Conservation (phyloP, 2,113 vertebrate species). For the Solea solea region DNA sequence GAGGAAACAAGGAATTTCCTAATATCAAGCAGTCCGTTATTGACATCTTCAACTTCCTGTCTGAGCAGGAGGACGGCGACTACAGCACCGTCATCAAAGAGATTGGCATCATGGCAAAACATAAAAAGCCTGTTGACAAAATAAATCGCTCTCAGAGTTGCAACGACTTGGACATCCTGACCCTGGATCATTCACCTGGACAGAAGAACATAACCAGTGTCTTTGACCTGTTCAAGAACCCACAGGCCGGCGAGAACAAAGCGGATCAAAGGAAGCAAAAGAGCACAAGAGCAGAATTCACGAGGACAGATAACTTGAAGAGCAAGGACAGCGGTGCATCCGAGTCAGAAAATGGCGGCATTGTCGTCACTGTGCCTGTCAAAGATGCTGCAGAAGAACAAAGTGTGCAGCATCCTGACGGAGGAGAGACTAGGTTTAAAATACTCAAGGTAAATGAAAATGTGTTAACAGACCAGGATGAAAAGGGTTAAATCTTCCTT, state of each 20-base stretch:
- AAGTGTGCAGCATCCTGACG: conserved; percentile 22
- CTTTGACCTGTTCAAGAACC: conserved; percentile 80
- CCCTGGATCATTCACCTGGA: conserved; percentile 72
- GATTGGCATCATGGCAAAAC: conserved; percentile 83
- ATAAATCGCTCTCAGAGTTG: conserved; percentile 83
- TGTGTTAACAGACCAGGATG: conserved; percentile 28
- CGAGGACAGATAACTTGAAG: conserved; percentile 38
- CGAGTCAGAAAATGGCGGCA: conserved; percentile 77
- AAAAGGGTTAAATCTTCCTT: conserved; percentile 46
- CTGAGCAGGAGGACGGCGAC: conserved; percentile 87
- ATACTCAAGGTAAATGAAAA: conserved; percentile 65
- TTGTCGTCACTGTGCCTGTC: conserved; percentile 19
- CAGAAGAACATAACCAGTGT: conserved; percentile 74
- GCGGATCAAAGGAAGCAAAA: conserved; percentile 48
- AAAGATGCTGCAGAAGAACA: conserved; percentile 15
- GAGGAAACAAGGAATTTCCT: conserved; percentile 19
- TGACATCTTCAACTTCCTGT: conserved; percentile 94
- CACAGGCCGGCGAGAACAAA: background rate
- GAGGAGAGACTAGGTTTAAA: conserved; percentile 52
- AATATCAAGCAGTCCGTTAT: conserved; percentile 72
- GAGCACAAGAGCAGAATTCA: conserved; percentile 60
- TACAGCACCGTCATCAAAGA: conserved; percentile 93
- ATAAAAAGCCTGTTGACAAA: conserved; percentile 49
- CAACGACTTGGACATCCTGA: conserved; percentile 69
- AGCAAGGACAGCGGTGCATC: conserved; percentile 67